phyloP scores from a whole-genome alignment of 2,797 vertebrate species.

The Macroramphosus scolopax region DNA sequence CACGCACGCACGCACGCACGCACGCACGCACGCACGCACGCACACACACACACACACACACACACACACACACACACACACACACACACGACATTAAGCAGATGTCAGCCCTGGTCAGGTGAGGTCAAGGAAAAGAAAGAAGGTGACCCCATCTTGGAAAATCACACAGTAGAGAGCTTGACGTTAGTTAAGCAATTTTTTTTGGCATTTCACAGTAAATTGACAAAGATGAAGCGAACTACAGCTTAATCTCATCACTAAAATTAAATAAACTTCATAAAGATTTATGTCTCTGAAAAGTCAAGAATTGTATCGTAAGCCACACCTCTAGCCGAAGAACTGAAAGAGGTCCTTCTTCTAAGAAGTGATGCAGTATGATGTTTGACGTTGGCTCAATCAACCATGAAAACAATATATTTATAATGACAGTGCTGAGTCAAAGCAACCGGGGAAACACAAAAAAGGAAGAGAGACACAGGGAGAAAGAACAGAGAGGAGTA shows the following conservation, averaged over 20 bases:
- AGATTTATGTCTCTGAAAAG: background rate
- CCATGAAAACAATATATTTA: conserved; percentile 62
- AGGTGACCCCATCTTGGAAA: conserved; percentile 59
- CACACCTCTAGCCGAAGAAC: conserved; percentile 33
- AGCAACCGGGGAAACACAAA: conserved; percentile 21
- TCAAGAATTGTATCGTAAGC: conserved; percentile 5
- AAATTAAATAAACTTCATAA: conserved; percentile 3
- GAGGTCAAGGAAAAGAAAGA: conserved; percentile 46
- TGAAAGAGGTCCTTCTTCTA: conserved; percentile 32
- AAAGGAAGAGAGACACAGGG: conserved; percentile 10
- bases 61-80: conserved; percentile 1
- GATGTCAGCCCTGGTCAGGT: conserved; percentile 41
- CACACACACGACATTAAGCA: conserved; percentile 19
- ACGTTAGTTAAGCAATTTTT: conserved; percentile 14
- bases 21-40: conserved; percentile 2
- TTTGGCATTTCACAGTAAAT: conserved; percentile 13
- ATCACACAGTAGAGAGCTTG: conserved; percentile 23
- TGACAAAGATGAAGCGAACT: background rate
- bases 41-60: conserved; percentile 3
- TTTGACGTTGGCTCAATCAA: conserved; percentile 30
- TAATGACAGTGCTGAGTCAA: conserved; percentile 39
- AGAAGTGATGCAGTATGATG: conserved; percentile 43
- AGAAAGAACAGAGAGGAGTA: conserved; percentile 10
- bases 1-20: background rate
- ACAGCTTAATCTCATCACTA: background rate